Conservation (phyloP, 2,113 vertebrate species). For the Pteruthius melanotis region DNA sequence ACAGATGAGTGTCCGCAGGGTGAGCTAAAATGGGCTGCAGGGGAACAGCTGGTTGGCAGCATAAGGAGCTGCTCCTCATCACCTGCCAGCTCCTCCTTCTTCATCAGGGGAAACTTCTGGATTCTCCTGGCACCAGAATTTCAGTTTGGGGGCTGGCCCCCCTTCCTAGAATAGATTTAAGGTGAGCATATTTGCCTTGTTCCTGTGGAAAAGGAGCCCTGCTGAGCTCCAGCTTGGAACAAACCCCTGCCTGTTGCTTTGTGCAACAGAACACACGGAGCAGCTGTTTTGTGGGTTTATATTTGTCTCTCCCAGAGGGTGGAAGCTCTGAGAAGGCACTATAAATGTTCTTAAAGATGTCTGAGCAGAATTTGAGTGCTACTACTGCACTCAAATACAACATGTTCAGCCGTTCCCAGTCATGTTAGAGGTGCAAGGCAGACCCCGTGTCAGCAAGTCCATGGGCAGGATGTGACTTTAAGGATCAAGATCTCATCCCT, state of each 20-base stretch:
- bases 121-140: not conserved
- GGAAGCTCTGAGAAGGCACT: not conserved
- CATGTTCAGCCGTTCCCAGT: not conserved
- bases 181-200: fast-evolving
- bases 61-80: not conserved
- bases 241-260: not conserved
- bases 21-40: not conserved
- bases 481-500: not conserved
- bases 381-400: not conserved
- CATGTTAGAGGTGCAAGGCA: not conserved
- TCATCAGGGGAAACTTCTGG: not conserved
- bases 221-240: not conserved
- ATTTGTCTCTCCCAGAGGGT: not conserved
- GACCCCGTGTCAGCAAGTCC: fast-evolving
- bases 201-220: not conserved
- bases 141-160: not conserved
- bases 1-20: not conserved
- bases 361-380: not conserved
- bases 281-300: not conserved
- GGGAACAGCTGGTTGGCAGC: not conserved
- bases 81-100: not conserved
- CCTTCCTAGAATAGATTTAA: not conserved
- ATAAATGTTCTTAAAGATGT: not conserved
- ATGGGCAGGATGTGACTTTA: fast-evolving
- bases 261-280: not conserved